A percentile compares a stretch with the other conserved stretches of the same genome.
Evolutionary conservation across 2,797 vertebrate species (phyloP).

Genomic region (Pyrocephalus nanus): DNA sequence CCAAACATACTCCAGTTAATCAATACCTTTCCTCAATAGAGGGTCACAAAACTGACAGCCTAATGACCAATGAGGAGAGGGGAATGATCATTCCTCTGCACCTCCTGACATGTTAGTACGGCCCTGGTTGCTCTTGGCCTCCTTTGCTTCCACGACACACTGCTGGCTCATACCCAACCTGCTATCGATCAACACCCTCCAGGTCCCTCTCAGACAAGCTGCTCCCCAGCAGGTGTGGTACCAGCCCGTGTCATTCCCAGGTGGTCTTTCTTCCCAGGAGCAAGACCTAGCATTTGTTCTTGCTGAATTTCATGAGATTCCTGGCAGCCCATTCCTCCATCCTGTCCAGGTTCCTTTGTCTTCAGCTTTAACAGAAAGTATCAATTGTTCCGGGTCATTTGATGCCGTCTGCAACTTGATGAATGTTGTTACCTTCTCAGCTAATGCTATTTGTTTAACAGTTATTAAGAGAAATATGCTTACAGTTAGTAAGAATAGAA

Average conservation of each 20-base stretch:
- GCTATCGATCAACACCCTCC: fast-evolving
- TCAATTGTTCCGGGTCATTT: not conserved
- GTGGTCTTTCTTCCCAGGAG: not conserved
- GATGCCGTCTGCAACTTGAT: not conserved
- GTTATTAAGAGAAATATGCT: not conserved
- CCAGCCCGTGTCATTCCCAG: not conserved
- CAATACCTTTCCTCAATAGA: not conserved
- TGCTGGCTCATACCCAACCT: not conserved
- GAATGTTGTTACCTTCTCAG: not conserved
- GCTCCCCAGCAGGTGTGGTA: no score
- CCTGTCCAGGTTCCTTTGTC: not conserved
- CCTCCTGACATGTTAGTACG: not conserved
- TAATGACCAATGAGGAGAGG: not conserved
- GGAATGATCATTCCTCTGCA: not conserved
- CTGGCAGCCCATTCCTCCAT: not conserved
- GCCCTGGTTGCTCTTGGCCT: not conserved
- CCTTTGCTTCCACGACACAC: not conserved
- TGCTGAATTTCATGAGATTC: not conserved
- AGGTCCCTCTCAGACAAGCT: not conserved
- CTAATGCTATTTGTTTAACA: not conserved
- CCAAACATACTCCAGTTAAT: not conserved
- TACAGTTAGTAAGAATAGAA: not conserved
- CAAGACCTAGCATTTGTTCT: not conserved
- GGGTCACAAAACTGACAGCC: not conserved
- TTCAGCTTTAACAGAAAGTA: not conserved